These are phyloP conservation scores for Neuroterus valhalla DNA, from an alignment of 1,140 invertebrate genomes.

Conservation along the genomic window DNA sequence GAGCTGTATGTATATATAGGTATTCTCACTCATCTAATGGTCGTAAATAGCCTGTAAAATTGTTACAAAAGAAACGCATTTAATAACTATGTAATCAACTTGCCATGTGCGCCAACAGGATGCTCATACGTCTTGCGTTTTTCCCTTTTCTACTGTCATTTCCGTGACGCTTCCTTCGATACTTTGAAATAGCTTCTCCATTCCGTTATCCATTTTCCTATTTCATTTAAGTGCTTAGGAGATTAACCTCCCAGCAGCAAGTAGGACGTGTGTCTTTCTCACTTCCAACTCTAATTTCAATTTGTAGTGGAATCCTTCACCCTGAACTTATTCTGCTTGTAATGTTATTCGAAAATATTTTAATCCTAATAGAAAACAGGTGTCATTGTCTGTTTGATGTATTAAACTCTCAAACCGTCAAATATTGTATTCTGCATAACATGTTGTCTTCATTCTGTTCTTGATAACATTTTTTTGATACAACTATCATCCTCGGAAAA, in stretches of 20 bases:
- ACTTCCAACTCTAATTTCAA: neutral
- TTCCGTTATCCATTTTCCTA: conserved; percentile 1
- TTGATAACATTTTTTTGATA: too few relatives aligned
- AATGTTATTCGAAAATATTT: neutral
- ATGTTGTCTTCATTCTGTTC: too few relatives aligned
- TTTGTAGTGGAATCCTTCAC: conserved; percentile 11
- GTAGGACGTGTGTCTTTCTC: conserved; percentile 8
- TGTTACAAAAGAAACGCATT: conserved; percentile 30
- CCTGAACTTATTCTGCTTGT: conserved; percentile 4
- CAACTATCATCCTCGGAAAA: too few relatives aligned
- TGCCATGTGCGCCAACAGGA: conserved; percentile 29
- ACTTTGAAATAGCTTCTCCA: neutral
- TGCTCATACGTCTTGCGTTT: conserved; percentile 12
- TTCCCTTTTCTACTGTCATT: conserved; percentile 23
- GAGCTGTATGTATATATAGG: neutral
- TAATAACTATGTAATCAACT: conserved; percentile 30
- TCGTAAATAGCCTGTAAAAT: conserved; percentile 29
- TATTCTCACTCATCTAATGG: conserved; percentile 12
- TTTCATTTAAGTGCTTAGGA: neutral
- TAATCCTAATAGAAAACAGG: neutral
- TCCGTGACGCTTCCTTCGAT: conserved; percentile 26
- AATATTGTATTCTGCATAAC: too few relatives aligned
- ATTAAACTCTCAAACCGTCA: too few relatives aligned
- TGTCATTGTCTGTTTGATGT: neutral
- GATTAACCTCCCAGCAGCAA: neutral